phyloP scores from a whole-genome alignment of 2,888 invertebrate genomes.

The Cantharis rufa region DNA sequence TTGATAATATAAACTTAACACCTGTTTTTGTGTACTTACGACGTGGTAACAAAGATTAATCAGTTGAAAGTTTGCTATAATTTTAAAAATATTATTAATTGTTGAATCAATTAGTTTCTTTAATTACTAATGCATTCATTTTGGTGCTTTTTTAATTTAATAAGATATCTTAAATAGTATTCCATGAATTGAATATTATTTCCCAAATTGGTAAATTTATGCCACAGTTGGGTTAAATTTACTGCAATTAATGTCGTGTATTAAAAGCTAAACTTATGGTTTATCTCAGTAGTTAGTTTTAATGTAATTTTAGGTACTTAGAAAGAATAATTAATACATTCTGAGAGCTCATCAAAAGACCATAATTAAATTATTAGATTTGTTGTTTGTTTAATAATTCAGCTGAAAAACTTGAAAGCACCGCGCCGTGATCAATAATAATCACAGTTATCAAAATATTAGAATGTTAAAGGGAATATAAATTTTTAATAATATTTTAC shows the following conservation, averaged over 20 bases:
- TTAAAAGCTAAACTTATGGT: constrained; percentile 20
- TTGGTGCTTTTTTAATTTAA: constrained; percentile 32
- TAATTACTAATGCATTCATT: neutral
- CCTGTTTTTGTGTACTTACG: too few relatives aligned
- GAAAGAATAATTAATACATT: neutral
- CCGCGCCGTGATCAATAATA: neutral
- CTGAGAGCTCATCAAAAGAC: neutral
- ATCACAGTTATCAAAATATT: neutral
- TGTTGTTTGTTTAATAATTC: neutral
- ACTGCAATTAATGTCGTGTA: constrained; percentile 18
- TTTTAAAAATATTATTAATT: too few relatives aligned
- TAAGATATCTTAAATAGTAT: constrained; percentile 42
- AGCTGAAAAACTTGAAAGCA: neutral
- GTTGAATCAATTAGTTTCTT: too few relatives aligned
- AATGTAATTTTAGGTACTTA: neutral
- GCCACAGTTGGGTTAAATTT: constrained; percentile 21
- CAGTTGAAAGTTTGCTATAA: too few relatives aligned
- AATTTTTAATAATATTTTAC: neutral
- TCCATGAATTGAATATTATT: constrained; percentile 44
- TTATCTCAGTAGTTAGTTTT: constrained; percentile 11
- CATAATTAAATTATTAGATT: neutral
- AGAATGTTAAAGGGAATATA: neutral
- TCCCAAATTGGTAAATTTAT: constrained; percentile 15
- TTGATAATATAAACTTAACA: too few relatives aligned
- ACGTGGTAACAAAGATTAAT: too few relatives aligned